Base-by-base conservation (phyloP, 2,888 invertebrate species). In the Holacanthella duospinosa region DNA sequence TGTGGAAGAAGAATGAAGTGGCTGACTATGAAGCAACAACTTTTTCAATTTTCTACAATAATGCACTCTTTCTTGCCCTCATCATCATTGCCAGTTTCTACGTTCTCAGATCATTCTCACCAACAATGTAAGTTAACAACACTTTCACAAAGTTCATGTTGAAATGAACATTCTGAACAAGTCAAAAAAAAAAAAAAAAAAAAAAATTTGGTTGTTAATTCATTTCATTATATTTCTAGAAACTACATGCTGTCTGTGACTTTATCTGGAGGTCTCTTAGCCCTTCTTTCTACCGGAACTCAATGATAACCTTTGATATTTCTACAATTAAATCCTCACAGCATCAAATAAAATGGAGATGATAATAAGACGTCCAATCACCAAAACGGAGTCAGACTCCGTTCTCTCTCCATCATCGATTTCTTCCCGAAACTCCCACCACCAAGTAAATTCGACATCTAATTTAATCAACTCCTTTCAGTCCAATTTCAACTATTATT, bases 1-100 rank as follows among this genome's bases (percentile, higher is more conserved):
- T 99, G 67, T 99, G 96, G 96, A 96, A 97, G 81, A 97, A 97
- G 80, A 99, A 99, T 78, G 97, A 97, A 81, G 96, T 97, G 16
- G 97, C 97, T 26, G 99, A 99, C 77, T 96, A 94, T 77, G 97
- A 99, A 80, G 96, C 99, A 0, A 99, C 96, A 43, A 96, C 95
- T 1, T 96, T 93, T 79, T 89, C 97, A 57, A 96, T 99, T 75
- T 99, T 99, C 81, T 99, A 96, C 83, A 99, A 96, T 81, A 99
- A 99, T 77, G 90, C 96, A 24, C 79, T 99, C 68, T 99, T 93
- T 80, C 81, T 97, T 78, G 88, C 93, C 63, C 83, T 96, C 65
- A 88, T 97, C 61, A 91, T 99, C 73, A 83, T 96, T 70, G 84
- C 87, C 73, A 96, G 96, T 74, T 99, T 97, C 82, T 96, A 93